Percentiles rank a stretch among this genome's conserved stretches.
These are phyloP conservation scores for Lates japonicus DNA, from an alignment of 2,797 vertebrate genomes.

Conservation along the genomic window DNA sequence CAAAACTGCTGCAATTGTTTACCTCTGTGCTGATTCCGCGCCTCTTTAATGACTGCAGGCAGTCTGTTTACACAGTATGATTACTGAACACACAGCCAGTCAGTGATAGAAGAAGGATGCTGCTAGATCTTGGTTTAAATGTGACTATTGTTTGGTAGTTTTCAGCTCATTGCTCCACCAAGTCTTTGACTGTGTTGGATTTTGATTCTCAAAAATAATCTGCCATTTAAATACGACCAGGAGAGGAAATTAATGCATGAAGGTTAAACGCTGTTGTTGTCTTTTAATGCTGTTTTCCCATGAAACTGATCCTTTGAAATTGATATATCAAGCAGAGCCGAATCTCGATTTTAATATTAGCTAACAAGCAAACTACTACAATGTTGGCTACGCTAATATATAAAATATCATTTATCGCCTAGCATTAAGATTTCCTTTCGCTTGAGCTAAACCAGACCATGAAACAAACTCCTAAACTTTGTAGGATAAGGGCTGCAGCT, in stretches of 20 bases:
- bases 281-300: too few relatives aligned
- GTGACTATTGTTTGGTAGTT: not conserved
- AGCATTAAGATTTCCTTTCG: not conserved
- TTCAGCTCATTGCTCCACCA: conserved; percentile 19
- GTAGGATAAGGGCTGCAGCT: too few relatives aligned
- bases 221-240: conserved; percentile 18
- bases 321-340: too few relatives aligned
- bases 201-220: conserved; percentile 2
- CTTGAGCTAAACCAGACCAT: not conserved
- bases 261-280: conserved; percentile 26
- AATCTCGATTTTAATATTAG: too few relatives aligned
- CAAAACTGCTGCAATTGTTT: conserved; percentile 41
- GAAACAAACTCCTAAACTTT: too few relatives aligned
- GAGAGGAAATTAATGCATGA: conserved; percentile 14
- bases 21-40: not conserved
- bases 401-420: not conserved
- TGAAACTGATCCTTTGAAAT: too few relatives aligned
- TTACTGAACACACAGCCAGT: conserved; percentile 32
- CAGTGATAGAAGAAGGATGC: conserved; percentile 14
- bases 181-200: too few relatives aligned
- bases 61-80: conserved; percentile 12
- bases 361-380: not conserved
- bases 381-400: not conserved
- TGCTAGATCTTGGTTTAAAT: conserved; percentile 1
- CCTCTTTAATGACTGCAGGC: conserved; percentile 24